phyloP scores from a whole-genome alignment of 2,888 invertebrate genomes.

The Ochropleura leucogaster region DNA sequence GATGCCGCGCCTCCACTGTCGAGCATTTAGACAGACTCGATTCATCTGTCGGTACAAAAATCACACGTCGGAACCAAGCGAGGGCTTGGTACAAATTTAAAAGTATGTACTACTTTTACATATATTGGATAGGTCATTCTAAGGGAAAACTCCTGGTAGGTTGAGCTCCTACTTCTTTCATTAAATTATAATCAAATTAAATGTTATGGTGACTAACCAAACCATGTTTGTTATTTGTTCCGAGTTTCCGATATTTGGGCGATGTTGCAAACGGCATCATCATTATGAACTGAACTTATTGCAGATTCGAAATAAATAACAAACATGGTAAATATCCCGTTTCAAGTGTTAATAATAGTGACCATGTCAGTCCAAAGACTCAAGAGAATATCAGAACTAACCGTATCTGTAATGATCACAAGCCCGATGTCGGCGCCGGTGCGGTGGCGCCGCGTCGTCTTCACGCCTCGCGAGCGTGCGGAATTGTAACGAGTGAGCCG shows the following conservation, averaged over 20 bases:
- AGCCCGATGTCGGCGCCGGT: conserved; percentile 83
- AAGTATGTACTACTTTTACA: background rate
- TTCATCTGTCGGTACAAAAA: conserved; percentile 87
- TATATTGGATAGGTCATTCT: background rate
- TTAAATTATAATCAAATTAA: background rate
- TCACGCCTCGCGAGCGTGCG: conserved; percentile 94
- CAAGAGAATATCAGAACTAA: conserved; percentile 56
- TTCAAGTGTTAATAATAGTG: too few relatives aligned
- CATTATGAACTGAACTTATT: too few relatives aligned
- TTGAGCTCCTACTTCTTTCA: background rate
- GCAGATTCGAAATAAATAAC: too few relatives aligned
- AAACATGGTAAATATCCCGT: too few relatives aligned
- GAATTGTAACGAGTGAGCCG: conserved; percentile 94
- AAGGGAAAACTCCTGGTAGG: background rate
- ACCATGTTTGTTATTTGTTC: too few relatives aligned
- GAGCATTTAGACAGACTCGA: conserved; percentile 92
- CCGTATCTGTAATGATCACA: conserved; percentile 89
- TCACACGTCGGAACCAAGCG: conserved; percentile 51
- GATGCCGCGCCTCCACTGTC: conserved; percentile 91
- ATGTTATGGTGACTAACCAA: too few relatives aligned
- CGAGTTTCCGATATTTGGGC: too few relatives aligned
- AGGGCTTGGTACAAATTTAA: conserved; percentile 18
- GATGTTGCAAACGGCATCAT: too few relatives aligned
- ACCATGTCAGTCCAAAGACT: too few relatives aligned
- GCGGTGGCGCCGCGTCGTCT: conserved; percentile 87